A percentile compares a stretch with the other conserved stretches of the same genome.
phyloP scores from a whole-genome alignment of 2,113 vertebrate species.

The Xiphophorus maculatus region DNA sequence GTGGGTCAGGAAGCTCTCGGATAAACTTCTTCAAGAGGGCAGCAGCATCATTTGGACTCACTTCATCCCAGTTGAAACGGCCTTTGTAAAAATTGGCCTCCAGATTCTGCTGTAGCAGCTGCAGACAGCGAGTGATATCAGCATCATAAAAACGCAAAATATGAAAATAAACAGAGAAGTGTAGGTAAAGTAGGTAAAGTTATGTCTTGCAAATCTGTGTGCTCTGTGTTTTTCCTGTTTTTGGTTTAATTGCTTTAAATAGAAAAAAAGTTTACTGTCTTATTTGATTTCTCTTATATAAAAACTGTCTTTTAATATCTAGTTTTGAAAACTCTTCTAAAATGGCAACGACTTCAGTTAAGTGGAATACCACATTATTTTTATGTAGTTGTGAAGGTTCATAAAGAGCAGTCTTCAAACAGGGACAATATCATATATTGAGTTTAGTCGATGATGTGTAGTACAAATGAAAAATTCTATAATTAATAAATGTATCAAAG shows the following conservation, averaged over 20 bases:
- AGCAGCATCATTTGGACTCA: slow-evolving; percentile 87
- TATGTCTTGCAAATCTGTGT: too few species aligned
- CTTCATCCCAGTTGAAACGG: slow-evolving; percentile 86
- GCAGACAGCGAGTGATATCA: background rate
- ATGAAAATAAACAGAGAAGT: too few species aligned
- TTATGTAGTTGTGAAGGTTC: background rate
- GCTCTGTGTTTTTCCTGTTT: too few species aligned
- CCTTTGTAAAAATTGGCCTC: slow-evolving; percentile 86
- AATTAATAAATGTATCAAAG: background rate
- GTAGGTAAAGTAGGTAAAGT: too few species aligned
- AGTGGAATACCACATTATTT: too few species aligned
- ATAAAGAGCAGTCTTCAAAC: background rate
- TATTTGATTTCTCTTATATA: too few species aligned
- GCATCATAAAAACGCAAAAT: background rate
- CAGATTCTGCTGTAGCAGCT: slow-evolving; percentile 87
- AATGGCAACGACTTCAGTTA: too few species aligned
- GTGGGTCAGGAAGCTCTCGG: slow-evolving; percentile 85
- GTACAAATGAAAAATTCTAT: background rate
- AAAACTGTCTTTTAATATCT: too few species aligned
- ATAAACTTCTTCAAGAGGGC: slow-evolving; percentile 93
- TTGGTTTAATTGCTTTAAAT: too few species aligned
- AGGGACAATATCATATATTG: background rate
- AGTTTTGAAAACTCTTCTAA: too few species aligned
- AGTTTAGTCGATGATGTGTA: too few species aligned
- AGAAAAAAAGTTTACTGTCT: too few species aligned